phyloP scores from a whole-genome alignment of 1,140 invertebrate species.

The Achroia grisella region DNA sequence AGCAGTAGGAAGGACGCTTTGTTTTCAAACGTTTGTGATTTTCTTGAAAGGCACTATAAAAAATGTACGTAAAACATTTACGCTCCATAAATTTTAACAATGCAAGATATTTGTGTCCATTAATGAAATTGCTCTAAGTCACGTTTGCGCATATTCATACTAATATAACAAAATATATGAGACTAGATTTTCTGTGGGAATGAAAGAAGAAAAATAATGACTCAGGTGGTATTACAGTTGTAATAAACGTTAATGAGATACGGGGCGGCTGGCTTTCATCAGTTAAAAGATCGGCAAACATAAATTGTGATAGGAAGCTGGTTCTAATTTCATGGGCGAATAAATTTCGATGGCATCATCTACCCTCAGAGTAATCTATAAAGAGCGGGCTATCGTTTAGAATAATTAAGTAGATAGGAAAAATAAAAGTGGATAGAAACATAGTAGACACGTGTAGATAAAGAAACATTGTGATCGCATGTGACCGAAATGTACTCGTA shows the following conservation, averaged over 20 bases:
- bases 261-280: constrained; percentile 2
- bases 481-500: not conserved
- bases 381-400: not conserved
- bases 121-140: constrained; percentile 20
- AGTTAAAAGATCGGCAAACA: constrained; percentile 13
- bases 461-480: not conserved
- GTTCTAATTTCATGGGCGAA: constrained; percentile 28
- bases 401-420: not conserved
- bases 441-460: constrained; percentile 1
- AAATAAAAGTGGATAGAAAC: not conserved
- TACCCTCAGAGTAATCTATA: no score
- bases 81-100: constrained; percentile 52
- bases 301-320: constrained; percentile 15
- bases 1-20: constrained; percentile 35
- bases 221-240: constrained; percentile 4
- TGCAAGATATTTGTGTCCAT: constrained; percentile 35
- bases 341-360: constrained; percentile 8
- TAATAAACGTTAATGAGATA: constrained; percentile 13
- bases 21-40: constrained; percentile 56
- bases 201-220: constrained; percentile 5
- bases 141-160: no score
- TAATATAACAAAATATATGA: no score
- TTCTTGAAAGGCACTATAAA: constrained; percentile 54
- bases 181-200: not conserved
- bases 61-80: constrained; percentile 47